Conservation (phyloP, 1,140 invertebrate species). For the Eciton burchellii region DNA sequence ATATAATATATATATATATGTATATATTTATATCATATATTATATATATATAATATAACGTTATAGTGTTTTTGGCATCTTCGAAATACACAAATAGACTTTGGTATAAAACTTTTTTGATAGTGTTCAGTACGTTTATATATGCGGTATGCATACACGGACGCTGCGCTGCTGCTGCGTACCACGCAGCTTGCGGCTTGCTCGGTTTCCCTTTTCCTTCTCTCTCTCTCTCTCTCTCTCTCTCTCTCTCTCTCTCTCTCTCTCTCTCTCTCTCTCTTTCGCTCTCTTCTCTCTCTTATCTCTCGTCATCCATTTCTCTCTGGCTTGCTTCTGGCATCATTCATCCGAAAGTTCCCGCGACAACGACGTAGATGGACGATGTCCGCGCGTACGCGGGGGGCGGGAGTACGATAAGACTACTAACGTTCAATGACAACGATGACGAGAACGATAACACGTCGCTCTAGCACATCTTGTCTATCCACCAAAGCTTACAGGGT, state of each 20-base stretch:
- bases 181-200: slow-evolving; percentile 9
- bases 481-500: slow-evolving; percentile 85
- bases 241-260: not conserved
- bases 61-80: slow-evolving; percentile 88
- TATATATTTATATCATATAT: slow-evolving; percentile 75
- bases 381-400: slow-evolving; percentile 12
- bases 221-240: not conserved
- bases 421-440: not conserved
- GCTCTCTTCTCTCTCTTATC: not conserved
- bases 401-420: slow-evolving; percentile 52
- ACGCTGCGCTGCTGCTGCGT: slow-evolving; percentile 42
- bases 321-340: slow-evolving; percentile 53
- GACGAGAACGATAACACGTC: not conserved
- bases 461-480: slow-evolving; percentile 86
- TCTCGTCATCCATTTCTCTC: slow-evolving; percentile 15
- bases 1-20: slow-evolving; percentile 22
- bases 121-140: slow-evolving; percentile 77
- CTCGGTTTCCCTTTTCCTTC: not conserved
- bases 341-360: slow-evolving; percentile 52
- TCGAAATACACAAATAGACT: slow-evolving; percentile 89
- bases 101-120: slow-evolving; percentile 87
- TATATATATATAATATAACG: slow-evolving; percentile 84
- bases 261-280: not conserved
- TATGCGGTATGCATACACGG: slow-evolving; percentile 41
- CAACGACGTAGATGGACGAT: slow-evolving; percentile 66